Percentiles rank a stretch among this genome's conserved stretches.
Conservation (phyloP, 1,140 invertebrate species). For the Pseudomyrmex concolor region DNA sequence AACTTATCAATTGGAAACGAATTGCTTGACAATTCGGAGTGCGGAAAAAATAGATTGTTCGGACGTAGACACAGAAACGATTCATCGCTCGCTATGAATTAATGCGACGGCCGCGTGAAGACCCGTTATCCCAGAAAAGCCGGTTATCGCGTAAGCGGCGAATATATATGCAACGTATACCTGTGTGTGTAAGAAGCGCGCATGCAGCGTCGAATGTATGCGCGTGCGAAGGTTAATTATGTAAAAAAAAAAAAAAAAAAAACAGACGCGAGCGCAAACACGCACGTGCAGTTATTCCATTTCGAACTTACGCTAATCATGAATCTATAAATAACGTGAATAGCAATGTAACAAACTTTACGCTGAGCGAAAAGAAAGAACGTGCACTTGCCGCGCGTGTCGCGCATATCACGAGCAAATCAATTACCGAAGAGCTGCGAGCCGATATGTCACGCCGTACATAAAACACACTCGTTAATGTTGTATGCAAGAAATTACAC, state of each 20-base stretch:
- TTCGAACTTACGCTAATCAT: conserved; percentile 46
- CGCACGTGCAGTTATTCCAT: conserved; percentile 43
- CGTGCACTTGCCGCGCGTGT: conserved; percentile 14
- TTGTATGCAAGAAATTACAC: no score
- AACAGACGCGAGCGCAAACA: conserved; percentile 24
- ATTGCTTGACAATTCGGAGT: neutral
- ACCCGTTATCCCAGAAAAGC: conserved; percentile 41
- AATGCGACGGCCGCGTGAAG: conserved; percentile 35
- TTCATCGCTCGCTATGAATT: conserved; percentile 47
- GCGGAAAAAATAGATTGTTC: conserved; percentile 4
- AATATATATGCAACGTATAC: conserved; percentile 45
- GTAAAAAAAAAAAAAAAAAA: conserved; percentile 29
- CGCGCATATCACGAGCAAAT: neutral
- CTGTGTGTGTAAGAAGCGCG: neutral
- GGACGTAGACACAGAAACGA: conserved; percentile 1
- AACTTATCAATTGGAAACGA: neutral
- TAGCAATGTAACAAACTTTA: conserved; percentile 8
- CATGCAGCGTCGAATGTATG: conserved; percentile 29
- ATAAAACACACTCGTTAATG: neutral
- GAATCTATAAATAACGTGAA: conserved; percentile 59
- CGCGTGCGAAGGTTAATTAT: conserved; percentile 63
- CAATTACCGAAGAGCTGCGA: conserved; percentile 16
- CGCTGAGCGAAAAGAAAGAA: conserved; percentile 9
- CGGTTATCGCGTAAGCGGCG: conserved; percentile 36
- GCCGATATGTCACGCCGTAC: conserved; percentile 8